Base-by-base conservation (phyloP, 2,888 invertebrate species). In the Tetanocera ferruginea region DNA sequence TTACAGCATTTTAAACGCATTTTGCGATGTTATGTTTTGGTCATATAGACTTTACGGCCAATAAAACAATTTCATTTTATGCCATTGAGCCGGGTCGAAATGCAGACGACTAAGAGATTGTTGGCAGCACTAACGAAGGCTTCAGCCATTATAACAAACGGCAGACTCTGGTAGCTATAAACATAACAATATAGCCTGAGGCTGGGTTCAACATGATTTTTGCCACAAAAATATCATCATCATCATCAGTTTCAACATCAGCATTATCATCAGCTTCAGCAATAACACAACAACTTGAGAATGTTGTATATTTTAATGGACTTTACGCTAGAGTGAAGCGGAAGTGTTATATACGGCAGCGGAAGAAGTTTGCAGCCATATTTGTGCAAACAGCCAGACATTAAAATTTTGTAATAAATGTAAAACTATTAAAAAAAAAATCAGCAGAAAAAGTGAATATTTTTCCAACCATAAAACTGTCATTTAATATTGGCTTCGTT, bases 21-120 rank as follows among this genome's bases (percentile, higher is more conserved):
- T 34, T 72, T 34, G 17, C 23, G 19, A 28, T 31, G 14, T 64
- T 62, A 64, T 51, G n/a, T 43, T 17, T 64, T 62, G 60, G 57
- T 80, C 84, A 85, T 86, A 86, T 87, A 88, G 86, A 84, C 88
- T 85, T 86, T 86, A 85, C 83, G 86, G 84, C 80, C 83, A 85
- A 87, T 87, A 86, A 88, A 86, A 86, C 85, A 88, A 87, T 87
- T 86, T 84, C 81, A 82, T 84, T 83, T 70, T 79, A 78, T 72
- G 62, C 80, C 82, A 83, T 81, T 83, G 80, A 81, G 77, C 80
- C 76, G 43, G 34, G 52, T 62, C n/a, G 28, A 52, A 28, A 17
- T 28, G 25, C 23, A 51, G 31, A 64, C 37, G 19, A 9, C 5
- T n/a, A 23, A 11, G 25, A 3, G 25, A 17, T 11, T 11, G 49